Percentiles rank a stretch among this genome's conserved stretches.
Conservation (phyloP, 1,140 invertebrate genomes). For the Caenorhabditis brenneri region DNA sequence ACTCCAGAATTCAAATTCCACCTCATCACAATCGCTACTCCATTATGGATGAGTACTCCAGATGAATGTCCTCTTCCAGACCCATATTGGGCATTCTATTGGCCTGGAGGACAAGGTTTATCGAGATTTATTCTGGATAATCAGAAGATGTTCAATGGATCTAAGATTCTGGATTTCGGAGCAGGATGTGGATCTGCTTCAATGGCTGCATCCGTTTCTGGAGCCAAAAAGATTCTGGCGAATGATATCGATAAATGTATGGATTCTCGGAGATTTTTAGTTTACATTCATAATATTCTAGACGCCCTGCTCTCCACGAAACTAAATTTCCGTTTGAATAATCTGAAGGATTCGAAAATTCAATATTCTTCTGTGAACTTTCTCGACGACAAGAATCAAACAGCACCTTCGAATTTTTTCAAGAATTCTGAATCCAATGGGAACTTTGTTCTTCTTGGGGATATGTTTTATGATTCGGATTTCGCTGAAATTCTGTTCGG, state of each 20-base stretch:
- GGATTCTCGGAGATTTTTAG: background rate
- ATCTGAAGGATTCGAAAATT: background rate
- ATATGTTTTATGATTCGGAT: conserved; percentile 54
- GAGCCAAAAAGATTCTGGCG: conserved; percentile 4
- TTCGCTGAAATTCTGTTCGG: conserved; percentile 45
- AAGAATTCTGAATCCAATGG: background rate
- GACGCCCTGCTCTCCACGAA: conserved; percentile 47
- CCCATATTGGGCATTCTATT: conserved; percentile 56
- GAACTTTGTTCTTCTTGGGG: conserved; percentile 40
- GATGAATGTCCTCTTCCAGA: conserved; percentile 46
- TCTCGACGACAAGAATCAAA: background rate
- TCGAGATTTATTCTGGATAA: conserved; percentile 45
- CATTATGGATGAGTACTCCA: conserved; percentile 53
- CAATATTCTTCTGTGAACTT: conserved; percentile 18
- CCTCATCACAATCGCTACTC: conserved; percentile 47
- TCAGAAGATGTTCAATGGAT: background rate
- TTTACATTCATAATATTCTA: background rate
- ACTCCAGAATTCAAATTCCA: conserved; percentile 47
- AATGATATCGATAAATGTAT: conserved; percentile 53
- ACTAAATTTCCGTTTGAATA: conserved; percentile 48
- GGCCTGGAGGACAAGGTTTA: conserved; percentile 49
- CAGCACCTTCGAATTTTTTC: background rate
- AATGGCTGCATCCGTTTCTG: conserved; percentile 1
- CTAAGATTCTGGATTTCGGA: conserved; percentile 44
- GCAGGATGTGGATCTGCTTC: conserved; percentile 43